A percentile compares a stretch with the other conserved stretches of the same genome.
Conservation (phyloP, 2,797 vertebrate species). For the Dallia pectoralis region DNA sequence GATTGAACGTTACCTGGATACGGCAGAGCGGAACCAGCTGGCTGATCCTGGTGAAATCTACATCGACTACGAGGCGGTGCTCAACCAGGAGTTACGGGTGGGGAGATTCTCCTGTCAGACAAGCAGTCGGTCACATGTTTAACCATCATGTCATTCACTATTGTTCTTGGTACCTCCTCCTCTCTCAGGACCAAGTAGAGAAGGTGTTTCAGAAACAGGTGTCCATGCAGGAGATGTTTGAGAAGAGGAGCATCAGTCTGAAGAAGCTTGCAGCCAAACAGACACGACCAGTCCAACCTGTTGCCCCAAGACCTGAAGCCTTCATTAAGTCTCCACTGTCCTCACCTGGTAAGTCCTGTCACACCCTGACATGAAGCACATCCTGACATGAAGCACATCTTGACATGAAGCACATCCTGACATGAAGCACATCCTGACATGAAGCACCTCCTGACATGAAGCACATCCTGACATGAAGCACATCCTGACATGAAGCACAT, state of each 20-base stretch:
- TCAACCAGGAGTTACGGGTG: conserved; percentile 88
- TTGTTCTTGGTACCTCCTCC: conserved; percentile 2
- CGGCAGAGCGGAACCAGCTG: conserved; percentile 79
- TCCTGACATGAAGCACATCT: neutral
- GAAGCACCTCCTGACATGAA: neutral
- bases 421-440: neutral
- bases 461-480: neutral
- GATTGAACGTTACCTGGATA: conserved; percentile 90
- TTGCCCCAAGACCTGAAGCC: conserved; percentile 93
- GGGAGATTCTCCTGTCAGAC: neutral
- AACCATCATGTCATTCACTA: neutral
- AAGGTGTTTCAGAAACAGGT: conserved; percentile 91
- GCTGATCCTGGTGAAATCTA: conserved; percentile 79
- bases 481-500: neutral
- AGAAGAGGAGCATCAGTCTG: conserved; percentile 89
- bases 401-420: neutral
- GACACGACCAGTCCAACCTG: conserved; percentile 92
- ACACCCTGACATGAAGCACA: neutral
- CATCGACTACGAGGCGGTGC: conserved; percentile 83
- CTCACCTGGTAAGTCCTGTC: conserved; percentile 79
- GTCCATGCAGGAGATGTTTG: conserved; percentile 96
- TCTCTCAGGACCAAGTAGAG: conserved; percentile 85
- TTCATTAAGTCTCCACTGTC: conserved; percentile 86
- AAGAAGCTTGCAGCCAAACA: conserved; percentile 97
- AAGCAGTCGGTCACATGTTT: neutral